Percentiles rank a stretch among this genome's conserved stretches.
These are phyloP conservation scores for Hirudinaria manillensis DNA, from an alignment of 2,888 invertebrate species.

Conservation along the genomic window DNA sequence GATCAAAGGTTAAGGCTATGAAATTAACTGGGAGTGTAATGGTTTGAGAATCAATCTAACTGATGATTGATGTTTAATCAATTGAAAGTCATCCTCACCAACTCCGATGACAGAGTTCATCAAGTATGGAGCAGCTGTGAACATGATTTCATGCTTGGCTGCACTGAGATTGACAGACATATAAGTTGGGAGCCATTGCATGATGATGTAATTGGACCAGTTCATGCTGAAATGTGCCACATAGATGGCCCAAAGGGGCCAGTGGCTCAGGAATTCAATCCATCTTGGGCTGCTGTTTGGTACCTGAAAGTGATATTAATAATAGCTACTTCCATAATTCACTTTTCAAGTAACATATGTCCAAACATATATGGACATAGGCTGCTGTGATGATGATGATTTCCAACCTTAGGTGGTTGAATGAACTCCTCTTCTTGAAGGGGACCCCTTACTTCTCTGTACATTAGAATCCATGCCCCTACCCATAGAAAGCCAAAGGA, in stretches of 20 bases:
- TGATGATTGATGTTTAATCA: background rate
- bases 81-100: slow-evolving; percentile 55
- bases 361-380: too few species aligned
- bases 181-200: slow-evolving; percentile 74
- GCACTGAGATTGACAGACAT: slow-evolving; percentile 64
- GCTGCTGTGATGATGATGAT: too few species aligned
- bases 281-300: slow-evolving; percentile 61
- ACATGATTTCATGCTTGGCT: slow-evolving; percentile 65
- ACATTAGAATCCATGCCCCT: slow-evolving; percentile 62
- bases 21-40: too few species aligned
- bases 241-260: slow-evolving; percentile 70
- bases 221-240: slow-evolving; percentile 74
- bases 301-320: slow-evolving; percentile 51
- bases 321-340: too few species aligned
- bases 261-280: slow-evolving; percentile 64
- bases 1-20: too few species aligned
- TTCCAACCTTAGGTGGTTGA: slow-evolving; percentile 51
- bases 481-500: slow-evolving; percentile 66
- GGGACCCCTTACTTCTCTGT: slow-evolving; percentile 58
- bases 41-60: too few species aligned
- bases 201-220: slow-evolving; percentile 72
- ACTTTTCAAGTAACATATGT: too few species aligned
- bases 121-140: slow-evolving; percentile 69
- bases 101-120: slow-evolving; percentile 68
- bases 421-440: slow-evolving; percentile 50